These are phyloP conservation scores for Ctenopoma kingsleyae DNA, from an alignment of 2,797 vertebrate genomes.

Conservation along the genomic window DNA sequence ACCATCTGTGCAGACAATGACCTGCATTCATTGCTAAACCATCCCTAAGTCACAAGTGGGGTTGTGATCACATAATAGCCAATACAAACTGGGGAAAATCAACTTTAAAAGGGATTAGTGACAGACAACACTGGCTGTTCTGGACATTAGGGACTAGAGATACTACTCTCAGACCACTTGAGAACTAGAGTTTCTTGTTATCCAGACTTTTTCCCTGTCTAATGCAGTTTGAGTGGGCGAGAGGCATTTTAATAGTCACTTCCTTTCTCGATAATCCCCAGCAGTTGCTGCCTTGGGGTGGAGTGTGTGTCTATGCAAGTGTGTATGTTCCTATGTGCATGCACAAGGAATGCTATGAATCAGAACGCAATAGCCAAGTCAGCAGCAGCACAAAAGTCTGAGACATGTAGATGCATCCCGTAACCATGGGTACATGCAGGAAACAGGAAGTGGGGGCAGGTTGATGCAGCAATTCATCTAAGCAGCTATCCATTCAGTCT, in stretches of 20 bases:
- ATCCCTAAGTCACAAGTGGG: conserved; percentile 76
- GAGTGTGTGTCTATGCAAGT: conserved; percentile 52
- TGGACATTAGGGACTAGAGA: conserved; percentile 25
- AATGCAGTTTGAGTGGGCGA: conserved; percentile 73
- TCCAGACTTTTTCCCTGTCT: conserved; percentile 60
- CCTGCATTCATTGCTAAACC: conserved; percentile 75
- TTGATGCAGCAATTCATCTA: conserved; percentile 50
- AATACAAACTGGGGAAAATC: conserved; percentile 67
- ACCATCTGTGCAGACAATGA: conserved; percentile 68
- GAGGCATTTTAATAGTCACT: conserved; percentile 84
- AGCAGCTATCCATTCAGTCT: conserved; percentile 71
- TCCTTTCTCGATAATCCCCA: conserved; percentile 80
- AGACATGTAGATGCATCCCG: conserved; percentile 73
- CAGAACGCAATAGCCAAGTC: conserved; percentile 69
- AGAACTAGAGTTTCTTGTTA: conserved; percentile 69
- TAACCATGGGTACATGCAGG: conserved; percentile 56
- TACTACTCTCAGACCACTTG: too few relatives aligned
- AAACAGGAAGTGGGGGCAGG: conserved; percentile 77
- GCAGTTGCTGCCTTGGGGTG: conserved; percentile 77
- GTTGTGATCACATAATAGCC: conserved; percentile 67
- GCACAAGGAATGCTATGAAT: conserved; percentile 70
- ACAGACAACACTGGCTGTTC: conserved; percentile 60
- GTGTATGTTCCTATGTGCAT: conserved; percentile 43
- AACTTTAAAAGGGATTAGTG: conserved; percentile 56
- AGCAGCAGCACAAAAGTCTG: conserved; percentile 68